A percentile compares a stretch with the other conserved stretches of the same genome.
Evolutionary conservation across 2,888 invertebrate species (phyloP).

Genomic region (Drosophila seclusa): DNA sequence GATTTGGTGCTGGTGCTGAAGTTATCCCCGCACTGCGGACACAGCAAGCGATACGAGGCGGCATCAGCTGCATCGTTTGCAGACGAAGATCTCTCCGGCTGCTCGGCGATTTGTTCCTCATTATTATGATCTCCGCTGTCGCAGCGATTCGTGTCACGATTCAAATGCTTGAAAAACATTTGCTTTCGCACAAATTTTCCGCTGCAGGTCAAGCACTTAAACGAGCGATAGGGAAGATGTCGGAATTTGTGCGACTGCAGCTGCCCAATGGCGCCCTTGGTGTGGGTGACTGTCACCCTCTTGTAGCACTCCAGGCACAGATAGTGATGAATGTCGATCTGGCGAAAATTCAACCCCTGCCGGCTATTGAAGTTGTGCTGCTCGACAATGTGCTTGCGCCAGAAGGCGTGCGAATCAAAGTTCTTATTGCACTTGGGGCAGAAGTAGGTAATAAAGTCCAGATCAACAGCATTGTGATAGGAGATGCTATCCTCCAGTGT

Average conservation of each 20-base stretch:
- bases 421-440: conserved; percentile 81
- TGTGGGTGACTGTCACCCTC: conserved; percentile 82
- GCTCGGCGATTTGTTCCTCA: conserved; percentile 17
- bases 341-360: conserved; percentile 80
- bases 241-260: conserved; percentile 82
- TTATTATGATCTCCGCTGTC: conserved; percentile 49
- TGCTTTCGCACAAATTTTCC: conserved; percentile 81
- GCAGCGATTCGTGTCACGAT: conserved; percentile 79
- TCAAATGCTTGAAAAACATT: conserved; percentile 83
- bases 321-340: conserved; percentile 81
- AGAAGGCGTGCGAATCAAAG: conserved; percentile 80
- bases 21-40: conserved; percentile 78
- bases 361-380: conserved; percentile 79
- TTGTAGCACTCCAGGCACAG: conserved; percentile 82
- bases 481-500: conserved; percentile 81
- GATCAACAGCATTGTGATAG: conserved; percentile 81
- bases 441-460: conserved; percentile 80
- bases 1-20: conserved; percentile 69
- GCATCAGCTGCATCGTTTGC: conserved; percentile 32
- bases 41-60: conserved; percentile 59
- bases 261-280: conserved; percentile 82
- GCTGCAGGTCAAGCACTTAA: conserved; percentile 76
- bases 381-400: conserved; percentile 83
- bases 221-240: conserved; percentile 81
- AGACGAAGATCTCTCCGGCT: conserved; percentile 3